Percentiles rank a stretch among this genome's conserved stretches.
Evolutionary conservation across 1,140 invertebrate genomes (phyloP).

Genomic region (Andricus grossulariae): DNA sequence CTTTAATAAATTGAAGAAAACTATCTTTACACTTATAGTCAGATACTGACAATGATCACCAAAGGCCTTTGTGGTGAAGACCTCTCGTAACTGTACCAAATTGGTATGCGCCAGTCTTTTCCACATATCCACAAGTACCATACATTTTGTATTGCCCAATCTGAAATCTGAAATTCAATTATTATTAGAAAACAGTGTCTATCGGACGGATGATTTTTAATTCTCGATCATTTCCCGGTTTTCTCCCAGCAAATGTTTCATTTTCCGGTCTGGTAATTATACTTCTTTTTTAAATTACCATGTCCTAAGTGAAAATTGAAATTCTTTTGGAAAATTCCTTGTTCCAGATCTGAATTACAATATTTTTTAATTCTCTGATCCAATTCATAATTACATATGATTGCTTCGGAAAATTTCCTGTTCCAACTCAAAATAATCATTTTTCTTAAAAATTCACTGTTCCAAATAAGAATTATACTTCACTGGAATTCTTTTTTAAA

Average conservation of each 20-base stretch:
- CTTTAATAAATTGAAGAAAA: neutral
- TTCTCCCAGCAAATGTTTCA: neutral
- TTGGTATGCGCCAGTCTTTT: slow-evolving; percentile 95
- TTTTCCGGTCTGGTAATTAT: no score
- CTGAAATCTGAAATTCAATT: slow-evolving; percentile 80
- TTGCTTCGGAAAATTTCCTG: no score
- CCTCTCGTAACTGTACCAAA: slow-evolving; percentile 92
- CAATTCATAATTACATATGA: no score
- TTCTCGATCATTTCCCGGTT: neutral
- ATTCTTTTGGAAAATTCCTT: no score
- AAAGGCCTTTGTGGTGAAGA: slow-evolving; percentile 97
- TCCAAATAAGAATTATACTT: no score
- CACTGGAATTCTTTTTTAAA: no score
- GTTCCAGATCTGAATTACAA: no score
- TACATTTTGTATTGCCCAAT: slow-evolving; percentile 89
- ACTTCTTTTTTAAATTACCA: no score
- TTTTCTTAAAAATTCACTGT: no score
- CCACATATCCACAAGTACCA: slow-evolving; percentile 93
- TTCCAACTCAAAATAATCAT: no score
- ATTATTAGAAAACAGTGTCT: neutral
- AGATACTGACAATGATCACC: slow-evolving; percentile 92
- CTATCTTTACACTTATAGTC: neutral
- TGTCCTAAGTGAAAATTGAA: no score
- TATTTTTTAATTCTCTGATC: no score
- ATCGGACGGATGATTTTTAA: neutral